Conservation (phyloP, 2,113 vertebrate species). For the Amblyopsis rosae region DNA sequence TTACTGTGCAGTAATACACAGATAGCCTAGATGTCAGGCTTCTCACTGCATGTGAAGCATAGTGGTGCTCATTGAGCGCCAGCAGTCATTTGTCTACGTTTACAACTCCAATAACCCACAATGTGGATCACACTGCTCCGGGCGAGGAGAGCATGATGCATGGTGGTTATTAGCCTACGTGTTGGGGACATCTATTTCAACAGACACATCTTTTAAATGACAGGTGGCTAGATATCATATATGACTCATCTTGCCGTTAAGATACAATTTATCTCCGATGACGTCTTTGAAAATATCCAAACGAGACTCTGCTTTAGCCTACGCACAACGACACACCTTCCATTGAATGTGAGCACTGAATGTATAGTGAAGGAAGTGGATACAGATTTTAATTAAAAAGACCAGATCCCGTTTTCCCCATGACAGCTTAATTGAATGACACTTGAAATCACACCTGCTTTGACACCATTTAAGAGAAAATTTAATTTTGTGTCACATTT, state of each 20-base stretch:
- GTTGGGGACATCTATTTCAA: neutral
- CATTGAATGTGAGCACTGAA: slow-evolving; percentile 50
- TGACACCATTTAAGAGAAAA: too few relatives aligned
- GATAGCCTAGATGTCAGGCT: neutral
- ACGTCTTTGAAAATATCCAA: slow-evolving; percentile 53
- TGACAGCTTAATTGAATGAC: neutral
- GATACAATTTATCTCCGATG: slow-evolving; percentile 29
- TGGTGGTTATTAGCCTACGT: neutral
- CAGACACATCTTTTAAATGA: too few relatives aligned
- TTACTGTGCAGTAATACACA: neutral
- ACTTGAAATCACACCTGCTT: neutral
- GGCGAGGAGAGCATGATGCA: neutral
- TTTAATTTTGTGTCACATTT: too few relatives aligned
- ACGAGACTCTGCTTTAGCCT: too few relatives aligned
- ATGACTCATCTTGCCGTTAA: slow-evolving; percentile 49
- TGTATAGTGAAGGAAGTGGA: slow-evolving; percentile 18
- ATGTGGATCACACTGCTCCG: neutral
- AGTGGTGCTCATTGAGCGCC: neutral
- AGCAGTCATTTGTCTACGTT: neutral
- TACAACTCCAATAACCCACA: slow-evolving; percentile 6
- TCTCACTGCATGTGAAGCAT: slow-evolving; percentile 8
- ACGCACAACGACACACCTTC: slow-evolving; percentile 15
- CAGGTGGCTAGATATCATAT: slow-evolving; percentile 51
- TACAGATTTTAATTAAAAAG: too few relatives aligned
- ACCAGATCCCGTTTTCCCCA: neutral